Percentiles rank a stretch among this genome's conserved stretches.
phyloP scores from a whole-genome alignment of 2,797 vertebrate species.

The Halcyon smyrnensis region DNA sequence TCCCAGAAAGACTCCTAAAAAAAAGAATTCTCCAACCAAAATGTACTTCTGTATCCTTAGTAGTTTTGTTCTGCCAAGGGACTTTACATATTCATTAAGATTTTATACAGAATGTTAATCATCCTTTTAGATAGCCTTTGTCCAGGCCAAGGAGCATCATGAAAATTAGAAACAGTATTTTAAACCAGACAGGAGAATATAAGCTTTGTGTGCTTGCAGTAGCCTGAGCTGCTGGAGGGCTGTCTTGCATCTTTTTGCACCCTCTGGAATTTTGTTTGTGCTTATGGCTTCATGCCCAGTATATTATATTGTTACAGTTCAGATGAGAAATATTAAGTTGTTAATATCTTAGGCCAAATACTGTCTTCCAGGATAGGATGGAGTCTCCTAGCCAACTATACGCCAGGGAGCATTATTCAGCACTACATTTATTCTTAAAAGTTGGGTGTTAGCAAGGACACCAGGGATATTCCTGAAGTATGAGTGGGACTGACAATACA shows the following conservation, averaged over 20 bases:
- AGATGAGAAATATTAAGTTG: neutral
- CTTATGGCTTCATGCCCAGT: neutral
- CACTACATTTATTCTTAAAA: neutral
- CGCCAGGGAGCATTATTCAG: slow-evolving; percentile 23
- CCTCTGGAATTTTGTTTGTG: slow-evolving; percentile 2
- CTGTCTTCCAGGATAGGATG: neutral
- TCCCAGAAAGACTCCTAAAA: neutral
- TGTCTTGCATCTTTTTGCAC: neutral
- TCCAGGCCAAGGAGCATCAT: neutral
- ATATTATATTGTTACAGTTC: neutral
- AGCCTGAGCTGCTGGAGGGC: neutral
- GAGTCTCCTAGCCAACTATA: neutral
- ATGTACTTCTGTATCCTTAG: neutral
- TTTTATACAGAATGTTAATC: neutral
- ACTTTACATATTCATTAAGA: neutral
- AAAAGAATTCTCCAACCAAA: neutral
- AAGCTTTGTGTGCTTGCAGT: neutral
- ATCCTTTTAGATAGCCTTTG: neutral
- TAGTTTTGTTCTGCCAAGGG: neutral
- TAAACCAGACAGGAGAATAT: neutral
- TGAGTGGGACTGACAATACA: neutral
- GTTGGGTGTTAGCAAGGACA: neutral
- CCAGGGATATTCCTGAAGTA: neutral
- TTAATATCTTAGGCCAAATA: neutral
- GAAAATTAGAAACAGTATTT: slow-evolving; percentile 39